A percentile compares a stretch with the other conserved stretches of the same genome.
phyloP scores from a whole-genome alignment of 2,797 vertebrate genomes.

The Loris lydekkerianus region DNA sequence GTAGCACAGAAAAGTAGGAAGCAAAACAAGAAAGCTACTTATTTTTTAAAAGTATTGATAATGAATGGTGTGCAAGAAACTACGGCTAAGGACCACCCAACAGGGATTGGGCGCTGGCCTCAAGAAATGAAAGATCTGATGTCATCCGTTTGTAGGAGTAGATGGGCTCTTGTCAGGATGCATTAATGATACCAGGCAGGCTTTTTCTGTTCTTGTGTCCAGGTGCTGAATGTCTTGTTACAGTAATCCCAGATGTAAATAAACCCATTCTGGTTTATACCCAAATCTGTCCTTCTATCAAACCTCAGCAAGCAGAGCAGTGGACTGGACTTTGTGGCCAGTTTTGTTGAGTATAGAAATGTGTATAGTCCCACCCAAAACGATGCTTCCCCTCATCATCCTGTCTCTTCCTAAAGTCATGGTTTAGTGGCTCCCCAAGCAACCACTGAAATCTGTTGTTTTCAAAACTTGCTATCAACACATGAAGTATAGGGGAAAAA shows the following conservation, averaged over 20 bases:
- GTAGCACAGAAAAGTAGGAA: background rate
- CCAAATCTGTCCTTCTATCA: background rate
- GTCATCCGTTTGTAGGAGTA: background rate
- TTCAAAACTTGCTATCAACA: background rate
- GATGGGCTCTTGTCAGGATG: background rate
- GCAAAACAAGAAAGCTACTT: background rate
- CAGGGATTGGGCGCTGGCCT: background rate
- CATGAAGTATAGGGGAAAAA: background rate
- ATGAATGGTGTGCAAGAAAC: background rate
- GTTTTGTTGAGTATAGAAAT: background rate
- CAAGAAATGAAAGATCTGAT: too few relatives aligned
- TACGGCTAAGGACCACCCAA: too few relatives aligned
- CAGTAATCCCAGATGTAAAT: background rate
- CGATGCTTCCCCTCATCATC: background rate
- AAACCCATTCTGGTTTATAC: background rate
- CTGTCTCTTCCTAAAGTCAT: background rate
- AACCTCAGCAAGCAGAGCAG: background rate
- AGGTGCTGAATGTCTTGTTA: background rate
- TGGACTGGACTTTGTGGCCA: background rate
- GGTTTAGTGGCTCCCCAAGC: background rate
- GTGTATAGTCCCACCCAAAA: background rate
- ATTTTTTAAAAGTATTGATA: background rate
- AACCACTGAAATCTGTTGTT: background rate
- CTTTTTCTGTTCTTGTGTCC: background rate
- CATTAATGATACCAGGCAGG: background rate